A percentile compares a stretch with the other conserved stretches of the same genome.
These are phyloP conservation scores for Glandiceps talaboti DNA, from an alignment of 53 echinoderm and acorn worm genomes.

Conservation along the genomic window DNA sequence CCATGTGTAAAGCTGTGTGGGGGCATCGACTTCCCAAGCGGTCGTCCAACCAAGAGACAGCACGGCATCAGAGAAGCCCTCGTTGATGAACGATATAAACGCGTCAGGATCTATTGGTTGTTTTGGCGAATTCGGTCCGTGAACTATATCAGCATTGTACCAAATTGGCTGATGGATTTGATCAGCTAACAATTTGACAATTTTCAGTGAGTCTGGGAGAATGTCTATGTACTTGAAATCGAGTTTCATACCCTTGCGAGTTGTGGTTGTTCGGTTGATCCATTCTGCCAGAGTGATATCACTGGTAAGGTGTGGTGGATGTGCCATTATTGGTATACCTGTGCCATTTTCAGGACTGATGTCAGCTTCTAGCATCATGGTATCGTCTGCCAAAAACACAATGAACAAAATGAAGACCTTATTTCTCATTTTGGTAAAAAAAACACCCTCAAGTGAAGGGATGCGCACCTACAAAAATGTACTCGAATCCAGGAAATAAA, in stretches of 20 bases:
- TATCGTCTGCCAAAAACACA: constrained; percentile 56
- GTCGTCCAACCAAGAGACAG: constrained; percentile 65
- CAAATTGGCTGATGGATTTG: constrained; percentile 44
- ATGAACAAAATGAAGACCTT: no score
- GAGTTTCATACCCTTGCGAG: constrained; percentile 55
- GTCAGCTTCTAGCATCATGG: constrained; percentile 74
- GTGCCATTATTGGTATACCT: constrained; percentile 50
- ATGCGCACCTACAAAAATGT: no score
- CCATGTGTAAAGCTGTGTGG: constrained; percentile 57
- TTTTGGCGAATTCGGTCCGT: constrained; percentile 55
- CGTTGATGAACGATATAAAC: constrained; percentile 40
- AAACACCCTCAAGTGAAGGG: no score
- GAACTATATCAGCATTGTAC: constrained; percentile 60
- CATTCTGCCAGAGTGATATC: constrained; percentile 44
- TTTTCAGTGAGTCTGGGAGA: constrained; percentile 35
- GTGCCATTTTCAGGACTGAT: constrained; percentile 46
- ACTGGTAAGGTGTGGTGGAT: constrained; percentile 43
- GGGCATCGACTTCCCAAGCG: neutral
- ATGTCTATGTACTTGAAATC: constrained; percentile 64
- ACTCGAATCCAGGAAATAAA: no score
- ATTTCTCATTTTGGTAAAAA: no score
- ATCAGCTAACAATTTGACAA: constrained; percentile 20
- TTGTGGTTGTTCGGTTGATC: constrained; percentile 23
- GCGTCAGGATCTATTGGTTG: constrained; percentile 27
- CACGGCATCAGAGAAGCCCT: constrained; percentile 36